These are phyloP conservation scores for Idaea straminata DNA, from an alignment of 2,888 invertebrate genomes.

Conservation along the genomic window DNA sequence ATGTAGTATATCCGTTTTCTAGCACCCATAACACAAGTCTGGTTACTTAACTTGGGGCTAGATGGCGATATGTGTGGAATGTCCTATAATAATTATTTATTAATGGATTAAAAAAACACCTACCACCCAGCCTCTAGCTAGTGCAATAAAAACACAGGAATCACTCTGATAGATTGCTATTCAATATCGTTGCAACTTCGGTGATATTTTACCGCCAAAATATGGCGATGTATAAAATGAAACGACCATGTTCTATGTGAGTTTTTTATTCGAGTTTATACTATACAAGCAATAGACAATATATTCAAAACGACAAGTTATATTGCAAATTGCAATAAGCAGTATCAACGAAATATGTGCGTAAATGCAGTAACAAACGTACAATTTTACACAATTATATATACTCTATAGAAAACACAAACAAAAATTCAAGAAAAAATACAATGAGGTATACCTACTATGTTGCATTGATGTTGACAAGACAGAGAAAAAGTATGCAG, in stretches of 20 bases:
- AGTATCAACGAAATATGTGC: conserved; percentile 44
- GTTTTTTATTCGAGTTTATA: conserved; percentile 38
- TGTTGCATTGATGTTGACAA: too few relatives aligned
- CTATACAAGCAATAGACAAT: conserved; percentile 58
- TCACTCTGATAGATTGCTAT: conserved; percentile 9
- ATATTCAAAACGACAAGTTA: conserved; percentile 43
- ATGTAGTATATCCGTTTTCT: too few relatives aligned
- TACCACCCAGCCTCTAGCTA: neutral
- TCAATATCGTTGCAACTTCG: conserved; percentile 6
- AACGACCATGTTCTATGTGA: conserved; percentile 10
- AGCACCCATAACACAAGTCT: too few relatives aligned
- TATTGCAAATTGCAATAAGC: conserved; percentile 57
- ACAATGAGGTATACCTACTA: too few relatives aligned
- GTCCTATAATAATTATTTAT: too few relatives aligned
- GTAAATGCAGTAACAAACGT: conserved; percentile 47
- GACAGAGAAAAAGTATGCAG: too few relatives aligned
- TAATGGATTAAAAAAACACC: neutral
- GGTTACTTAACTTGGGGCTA: too few relatives aligned
- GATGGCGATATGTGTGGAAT: too few relatives aligned
- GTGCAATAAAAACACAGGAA: conserved; percentile 6
- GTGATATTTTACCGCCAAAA: conserved; percentile 2
- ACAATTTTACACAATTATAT: conserved; percentile 26
- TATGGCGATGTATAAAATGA: neutral
- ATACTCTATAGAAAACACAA: conserved; percentile 21
- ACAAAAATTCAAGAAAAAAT: conserved; percentile 9